Percentiles rank a stretch among this genome's conserved stretches.
Conservation (phyloP, 2,888 invertebrate species). For the Protodeltote pygarga region DNA sequence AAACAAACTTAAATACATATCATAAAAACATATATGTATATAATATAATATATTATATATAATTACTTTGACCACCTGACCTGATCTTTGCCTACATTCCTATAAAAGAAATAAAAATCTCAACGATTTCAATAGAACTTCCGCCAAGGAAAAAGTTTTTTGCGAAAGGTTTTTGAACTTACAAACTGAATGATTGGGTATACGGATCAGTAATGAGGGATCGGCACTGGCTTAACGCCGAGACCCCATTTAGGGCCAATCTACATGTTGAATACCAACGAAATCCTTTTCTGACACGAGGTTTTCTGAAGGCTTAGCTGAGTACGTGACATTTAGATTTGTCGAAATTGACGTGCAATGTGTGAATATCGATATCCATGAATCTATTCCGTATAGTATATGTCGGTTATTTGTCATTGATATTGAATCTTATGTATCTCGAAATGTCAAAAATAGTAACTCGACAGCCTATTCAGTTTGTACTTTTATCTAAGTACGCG, state of each 20-base stretch:
- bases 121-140: not conserved
- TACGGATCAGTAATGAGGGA: conserved; percentile 23
- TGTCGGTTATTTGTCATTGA: too few species aligned
- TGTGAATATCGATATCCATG: not conserved
- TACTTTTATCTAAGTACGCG: too few species aligned
- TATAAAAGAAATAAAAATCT: too few species aligned
- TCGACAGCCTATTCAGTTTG: too few species aligned
- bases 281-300: conserved; percentile 14
- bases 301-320: conserved; percentile 10
- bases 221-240: conserved; percentile 18
- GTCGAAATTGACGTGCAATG: not conserved
- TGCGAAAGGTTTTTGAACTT: not conserved
- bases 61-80: too few species aligned
- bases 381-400: too few species aligned
- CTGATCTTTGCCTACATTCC: too few species aligned
- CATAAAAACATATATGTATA: too few species aligned
- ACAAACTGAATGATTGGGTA: conserved; percentile 22
- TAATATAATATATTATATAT: too few species aligned
- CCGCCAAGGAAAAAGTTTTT: not conserved
- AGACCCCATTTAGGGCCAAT: conserved; percentile 28
- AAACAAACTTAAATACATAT: too few species aligned
- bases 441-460: too few species aligned
- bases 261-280: conserved; percentile 21
- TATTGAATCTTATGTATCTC: too few species aligned
- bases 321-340: not conserved